Conservation (phyloP, 2,113 vertebrate species). For the Colistium nudipinnis region DNA sequence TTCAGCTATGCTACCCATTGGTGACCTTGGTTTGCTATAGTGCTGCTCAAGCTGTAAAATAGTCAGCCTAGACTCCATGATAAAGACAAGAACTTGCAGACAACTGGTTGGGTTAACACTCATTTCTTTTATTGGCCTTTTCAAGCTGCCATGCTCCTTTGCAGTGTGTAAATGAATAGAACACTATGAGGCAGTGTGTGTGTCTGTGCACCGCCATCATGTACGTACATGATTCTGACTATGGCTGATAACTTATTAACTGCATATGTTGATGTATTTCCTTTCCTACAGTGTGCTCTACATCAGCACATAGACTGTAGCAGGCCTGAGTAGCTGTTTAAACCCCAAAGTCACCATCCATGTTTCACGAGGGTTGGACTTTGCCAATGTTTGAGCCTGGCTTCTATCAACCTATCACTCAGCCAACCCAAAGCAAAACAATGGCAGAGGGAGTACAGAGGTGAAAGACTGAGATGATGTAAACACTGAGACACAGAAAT, state of each 20-base stretch:
- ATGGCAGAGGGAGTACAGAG: conserved; percentile 33
- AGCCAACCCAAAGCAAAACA: conserved; percentile 62
- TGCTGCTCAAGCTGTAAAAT: conserved; percentile 57
- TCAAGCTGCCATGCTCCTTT: conserved; percentile 44
- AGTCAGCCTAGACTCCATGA: conserved; percentile 45
- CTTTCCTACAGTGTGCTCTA: too few species aligned
- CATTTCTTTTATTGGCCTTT: conserved; percentile 45
- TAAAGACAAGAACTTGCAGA: conserved; percentile 47
- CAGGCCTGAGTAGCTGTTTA: conserved; percentile 5
- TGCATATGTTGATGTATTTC: conserved; percentile 55
- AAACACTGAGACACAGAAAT: conserved; percentile 66
- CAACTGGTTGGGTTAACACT: conserved; percentile 68
- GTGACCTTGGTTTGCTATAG: conserved; percentile 67
- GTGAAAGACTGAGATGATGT: conserved; percentile 54
- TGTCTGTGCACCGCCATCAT: conserved; percentile 36
- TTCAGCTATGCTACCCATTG: conserved; percentile 57
- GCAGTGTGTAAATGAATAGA: conserved; percentile 33
- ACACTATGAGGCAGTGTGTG: background rate
- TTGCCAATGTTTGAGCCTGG: conserved; percentile 56
- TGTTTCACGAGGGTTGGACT: conserved; percentile 40
- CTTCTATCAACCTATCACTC: conserved; percentile 71
- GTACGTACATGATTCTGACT: conserved; percentile 51
- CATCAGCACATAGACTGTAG: conserved; percentile 13
- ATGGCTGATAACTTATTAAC: conserved; percentile 70
- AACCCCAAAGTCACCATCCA: background rate